Percentiles rank a stretch among this genome's conserved stretches.
These are phyloP conservation scores for Andricus quercusramuli DNA, from an alignment of 2,888 invertebrate species.

Conservation along the genomic window DNA sequence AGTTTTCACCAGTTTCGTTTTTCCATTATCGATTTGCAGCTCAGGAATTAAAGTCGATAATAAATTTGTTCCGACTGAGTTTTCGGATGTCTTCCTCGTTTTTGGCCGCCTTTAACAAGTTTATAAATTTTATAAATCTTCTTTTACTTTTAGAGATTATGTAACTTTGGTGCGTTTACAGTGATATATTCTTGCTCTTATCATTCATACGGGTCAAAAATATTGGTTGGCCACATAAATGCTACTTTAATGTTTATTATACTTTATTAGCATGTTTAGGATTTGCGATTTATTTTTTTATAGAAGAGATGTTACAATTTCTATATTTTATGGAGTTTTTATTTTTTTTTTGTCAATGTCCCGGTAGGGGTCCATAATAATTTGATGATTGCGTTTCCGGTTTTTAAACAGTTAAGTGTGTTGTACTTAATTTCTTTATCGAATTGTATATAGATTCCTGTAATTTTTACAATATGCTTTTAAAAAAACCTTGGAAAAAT, in stretches of 20 bases:
- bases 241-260: background rate
- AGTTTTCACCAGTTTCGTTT: constrained; percentile 3
- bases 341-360: constrained; percentile 45
- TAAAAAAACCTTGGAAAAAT: too few species aligned
- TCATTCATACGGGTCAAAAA: background rate
- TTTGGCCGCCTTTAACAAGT: background rate
- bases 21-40: constrained; percentile 13
- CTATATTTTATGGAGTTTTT: background rate
- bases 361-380: background rate
- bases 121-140: background rate
- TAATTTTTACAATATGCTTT: too few species aligned
- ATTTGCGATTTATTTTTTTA: background rate
- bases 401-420: too few species aligned
- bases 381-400: too few species aligned
- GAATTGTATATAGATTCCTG: too few species aligned
- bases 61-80: background rate
- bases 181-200: background rate
- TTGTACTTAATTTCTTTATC: too few species aligned
- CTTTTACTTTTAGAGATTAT: background rate
- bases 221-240: background rate
- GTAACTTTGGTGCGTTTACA: background rate
- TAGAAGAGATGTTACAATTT: background rate
- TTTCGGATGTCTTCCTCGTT: background rate
- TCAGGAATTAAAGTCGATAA: background rate
- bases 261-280: background rate